A percentile compares a stretch with the other conserved stretches of the same genome.
phyloP scores from a whole-genome alignment of 2,113 vertebrate genomes.

The Dinomys branickii region DNA sequence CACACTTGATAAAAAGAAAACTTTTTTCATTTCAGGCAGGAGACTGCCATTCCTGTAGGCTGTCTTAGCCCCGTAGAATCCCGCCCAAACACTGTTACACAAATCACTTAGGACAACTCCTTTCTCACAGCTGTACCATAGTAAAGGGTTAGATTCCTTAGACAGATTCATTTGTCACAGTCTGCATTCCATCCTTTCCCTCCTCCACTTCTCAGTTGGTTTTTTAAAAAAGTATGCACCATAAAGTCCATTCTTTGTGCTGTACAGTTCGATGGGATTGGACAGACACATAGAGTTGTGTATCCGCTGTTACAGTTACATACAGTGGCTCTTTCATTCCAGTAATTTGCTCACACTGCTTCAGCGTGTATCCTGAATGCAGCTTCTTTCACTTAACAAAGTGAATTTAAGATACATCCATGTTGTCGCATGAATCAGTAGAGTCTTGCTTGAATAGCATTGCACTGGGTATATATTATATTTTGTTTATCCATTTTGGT shows the following conservation, averaged over 20 bases:
- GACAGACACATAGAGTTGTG: not conserved
- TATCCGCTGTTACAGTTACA: not conserved
- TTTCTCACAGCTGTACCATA: not conserved
- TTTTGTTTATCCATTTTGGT: conserved; percentile 28
- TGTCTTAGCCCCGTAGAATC: not conserved
- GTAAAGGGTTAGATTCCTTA: not conserved
- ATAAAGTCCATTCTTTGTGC: conserved; percentile 1
- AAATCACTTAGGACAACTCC: not conserved
- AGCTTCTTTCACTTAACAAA: not conserved
- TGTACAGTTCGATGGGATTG: not conserved
- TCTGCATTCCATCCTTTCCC: conserved; percentile 4
- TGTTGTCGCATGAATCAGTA: not conserved
- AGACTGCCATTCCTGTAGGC: not conserved
- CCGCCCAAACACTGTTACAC: not conserved
- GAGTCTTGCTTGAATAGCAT: not conserved
- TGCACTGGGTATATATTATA: not conserved
- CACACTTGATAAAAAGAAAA: not conserved
- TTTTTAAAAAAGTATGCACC: not conserved
- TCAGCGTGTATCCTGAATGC: not conserved
- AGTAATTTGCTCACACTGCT: not conserved
- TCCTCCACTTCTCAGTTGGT: not conserved
- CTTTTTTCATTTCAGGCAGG: not conserved
- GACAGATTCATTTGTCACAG: conserved; percentile 45
- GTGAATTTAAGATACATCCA: not conserved
- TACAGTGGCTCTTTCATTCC: not conserved